These are phyloP conservation scores for Trichoplusia ni DNA, from an alignment of 1,140 invertebrate genomes.

Conservation along the genomic window DNA sequence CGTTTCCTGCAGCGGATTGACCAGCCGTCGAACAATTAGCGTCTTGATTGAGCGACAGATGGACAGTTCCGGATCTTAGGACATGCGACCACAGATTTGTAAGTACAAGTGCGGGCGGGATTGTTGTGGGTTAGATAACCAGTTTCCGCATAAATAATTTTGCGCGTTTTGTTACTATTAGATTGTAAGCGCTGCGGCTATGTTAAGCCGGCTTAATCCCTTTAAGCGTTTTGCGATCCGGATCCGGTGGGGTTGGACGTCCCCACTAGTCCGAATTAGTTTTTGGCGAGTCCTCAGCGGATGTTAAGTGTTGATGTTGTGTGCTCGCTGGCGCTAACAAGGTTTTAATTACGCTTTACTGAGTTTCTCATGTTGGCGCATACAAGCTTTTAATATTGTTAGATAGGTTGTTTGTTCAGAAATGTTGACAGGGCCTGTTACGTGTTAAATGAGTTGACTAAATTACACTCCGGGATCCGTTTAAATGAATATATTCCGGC, in stretches of 20 bases:
- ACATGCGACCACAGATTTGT: no score
- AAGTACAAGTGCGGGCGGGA: not conserved
- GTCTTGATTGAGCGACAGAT: slow-evolving; percentile 19
- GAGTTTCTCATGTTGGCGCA: slow-evolving; percentile 38
- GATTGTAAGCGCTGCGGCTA: slow-evolving; percentile 37
- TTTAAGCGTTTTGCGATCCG: slow-evolving; percentile 39
- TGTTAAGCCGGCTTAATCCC: slow-evolving; percentile 43
- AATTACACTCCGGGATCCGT: slow-evolving; percentile 6
- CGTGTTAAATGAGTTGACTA: slow-evolving; percentile 25
- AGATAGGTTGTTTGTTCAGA: slow-evolving; percentile 35
- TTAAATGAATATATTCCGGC: slow-evolving; percentile 11
- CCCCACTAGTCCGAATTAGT: slow-evolving; percentile 46
- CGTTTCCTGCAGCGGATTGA: slow-evolving; percentile 49
- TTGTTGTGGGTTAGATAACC: not conserved
- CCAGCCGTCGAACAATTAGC: slow-evolving; percentile 48
- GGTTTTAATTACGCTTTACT: slow-evolving; percentile 67
- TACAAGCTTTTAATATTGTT: slow-evolving; percentile 42
- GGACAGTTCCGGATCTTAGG: not conserved
- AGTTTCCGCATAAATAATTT: slow-evolving; percentile 20
- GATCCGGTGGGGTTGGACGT: slow-evolving; percentile 9
- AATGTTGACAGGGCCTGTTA: slow-evolving; percentile 40
- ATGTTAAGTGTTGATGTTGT: slow-evolving; percentile 59
- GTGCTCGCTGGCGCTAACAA: slow-evolving; percentile 56
- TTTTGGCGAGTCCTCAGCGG: slow-evolving; percentile 44
- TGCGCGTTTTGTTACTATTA: slow-evolving; percentile 23